These are phyloP conservation scores for Apomyelois bistriatella DNA, from an alignment of 2,888 invertebrate genomes.

Conservation along the genomic window DNA sequence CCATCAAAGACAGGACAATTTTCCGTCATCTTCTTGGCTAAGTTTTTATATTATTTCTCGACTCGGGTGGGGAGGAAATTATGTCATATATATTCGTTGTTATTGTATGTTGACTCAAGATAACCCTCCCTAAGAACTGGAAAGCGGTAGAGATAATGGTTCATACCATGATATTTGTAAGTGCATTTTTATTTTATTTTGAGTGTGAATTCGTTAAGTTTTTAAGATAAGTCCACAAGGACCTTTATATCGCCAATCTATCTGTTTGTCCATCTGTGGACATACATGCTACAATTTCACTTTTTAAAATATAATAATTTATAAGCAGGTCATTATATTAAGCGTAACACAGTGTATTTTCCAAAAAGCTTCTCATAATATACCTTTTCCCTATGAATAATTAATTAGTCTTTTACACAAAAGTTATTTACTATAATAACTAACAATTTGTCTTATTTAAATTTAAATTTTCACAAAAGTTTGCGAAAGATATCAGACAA, in stretches of 20 bases:
- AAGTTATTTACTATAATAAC: neutral
- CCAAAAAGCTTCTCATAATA: too few relatives aligned
- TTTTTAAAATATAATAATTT: too few relatives aligned
- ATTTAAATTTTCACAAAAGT: slow-evolving; percentile 2
- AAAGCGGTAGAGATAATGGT: neutral
- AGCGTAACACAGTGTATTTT: too few relatives aligned
- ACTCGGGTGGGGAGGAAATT: slow-evolving; percentile 30
- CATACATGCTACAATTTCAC: too few relatives aligned
- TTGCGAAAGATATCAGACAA: neutral
- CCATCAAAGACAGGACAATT: slow-evolving; percentile 31
- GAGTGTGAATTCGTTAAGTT: too few relatives aligned
- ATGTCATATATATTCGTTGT: neutral
- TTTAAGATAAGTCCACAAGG: too few relatives aligned
- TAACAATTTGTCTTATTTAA: neutral
- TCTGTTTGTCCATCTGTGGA: too few relatives aligned
- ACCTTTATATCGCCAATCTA: too few relatives aligned
- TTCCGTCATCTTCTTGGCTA: slow-evolving; percentile 34
- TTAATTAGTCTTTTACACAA: neutral
- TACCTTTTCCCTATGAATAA: too few relatives aligned
- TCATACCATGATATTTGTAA: neutral
- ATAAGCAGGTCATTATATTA: too few relatives aligned
- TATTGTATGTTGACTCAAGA: neutral
- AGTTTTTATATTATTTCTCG: slow-evolving; percentile 52
- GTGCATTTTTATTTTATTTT: neutral
- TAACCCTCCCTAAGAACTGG: neutral